phyloP scores from a whole-genome alignment of 1,140 invertebrate species.

The Papilio machaon region DNA sequence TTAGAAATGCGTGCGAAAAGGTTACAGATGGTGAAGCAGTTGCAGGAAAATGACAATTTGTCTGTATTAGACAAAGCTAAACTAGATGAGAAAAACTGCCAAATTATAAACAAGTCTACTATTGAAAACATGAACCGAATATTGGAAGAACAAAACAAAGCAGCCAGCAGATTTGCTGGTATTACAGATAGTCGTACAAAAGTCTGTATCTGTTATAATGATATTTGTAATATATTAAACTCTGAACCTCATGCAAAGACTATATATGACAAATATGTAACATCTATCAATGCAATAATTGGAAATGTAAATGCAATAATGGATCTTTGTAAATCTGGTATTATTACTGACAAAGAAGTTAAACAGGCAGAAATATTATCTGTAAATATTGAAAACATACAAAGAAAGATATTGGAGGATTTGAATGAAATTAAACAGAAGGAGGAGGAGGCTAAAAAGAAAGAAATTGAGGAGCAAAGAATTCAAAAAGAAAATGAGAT shows the following conservation, averaged over 20 bases:
- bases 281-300: slow-evolving; percentile 61
- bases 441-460: slow-evolving; percentile 54
- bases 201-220: slow-evolving; percentile 71
- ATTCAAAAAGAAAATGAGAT: slow-evolving; percentile 55
- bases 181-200: slow-evolving; percentile 73
- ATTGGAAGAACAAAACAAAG: slow-evolving; percentile 76
- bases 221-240: slow-evolving; percentile 66
- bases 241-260: slow-evolving; percentile 59
- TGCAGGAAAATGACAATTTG: slow-evolving; percentile 73
- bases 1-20: slow-evolving; percentile 65
- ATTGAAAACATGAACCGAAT: slow-evolving; percentile 78
- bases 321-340: slow-evolving; percentile 79
- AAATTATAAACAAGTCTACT: slow-evolving; percentile 67
- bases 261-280: slow-evolving; percentile 65
- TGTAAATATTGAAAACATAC: slow-evolving; percentile 66
- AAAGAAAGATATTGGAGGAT: slow-evolving; percentile 53
- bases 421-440: slow-evolving; percentile 59
- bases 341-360: slow-evolving; percentile 80
- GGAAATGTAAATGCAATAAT: slow-evolving; percentile 79
- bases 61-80: slow-evolving; percentile 69
- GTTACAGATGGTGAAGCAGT: slow-evolving; percentile 71
- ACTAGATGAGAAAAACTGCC: slow-evolving; percentile 67
- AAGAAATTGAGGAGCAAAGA: slow-evolving; percentile 54
- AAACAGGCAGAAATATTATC: slow-evolving; percentile 70
- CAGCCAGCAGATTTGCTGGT: slow-evolving; percentile 65